phyloP scores from a whole-genome alignment of 2,113 vertebrate species.

The Fregata magnificens region DNA sequence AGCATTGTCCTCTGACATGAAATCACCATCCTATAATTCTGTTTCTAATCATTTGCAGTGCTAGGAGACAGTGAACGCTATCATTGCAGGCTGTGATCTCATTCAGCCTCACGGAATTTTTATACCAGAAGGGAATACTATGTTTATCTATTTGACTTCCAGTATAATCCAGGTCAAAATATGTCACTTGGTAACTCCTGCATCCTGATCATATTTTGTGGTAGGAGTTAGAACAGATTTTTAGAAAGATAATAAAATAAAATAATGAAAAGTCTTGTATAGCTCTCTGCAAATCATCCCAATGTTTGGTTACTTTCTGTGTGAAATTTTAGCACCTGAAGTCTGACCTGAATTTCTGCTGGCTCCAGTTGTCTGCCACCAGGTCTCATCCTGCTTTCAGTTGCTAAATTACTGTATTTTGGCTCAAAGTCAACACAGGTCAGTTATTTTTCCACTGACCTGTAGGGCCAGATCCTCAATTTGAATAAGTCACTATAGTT shows the following conservation, averaged over 20 bases:
- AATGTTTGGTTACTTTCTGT: not conserved
- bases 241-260: not conserved
- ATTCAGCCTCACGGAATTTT: not conserved
- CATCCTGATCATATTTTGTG: not conserved
- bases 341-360: not conserved
- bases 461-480: not conserved
- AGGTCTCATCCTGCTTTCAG: not conserved
- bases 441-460: not conserved
- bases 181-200: not conserved
- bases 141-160: not conserved
- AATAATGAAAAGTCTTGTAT: not conserved
- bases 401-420: not conserved
- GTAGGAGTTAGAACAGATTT: not conserved
- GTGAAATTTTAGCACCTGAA: not conserved
- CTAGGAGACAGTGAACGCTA: not conserved
- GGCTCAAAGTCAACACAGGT: not conserved
- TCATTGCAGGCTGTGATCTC: conserved; percentile 20
- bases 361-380: not conserved
- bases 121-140: not conserved
- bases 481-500: not conserved
- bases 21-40: conserved; percentile 23
- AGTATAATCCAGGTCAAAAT: not conserved
- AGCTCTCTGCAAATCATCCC: not conserved
- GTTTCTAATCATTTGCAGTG: not conserved
- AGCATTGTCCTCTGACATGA: conserved; percentile 32